Conservation (phyloP, 2,797 vertebrate species). For the Neomorphus geoffroyi region DNA sequence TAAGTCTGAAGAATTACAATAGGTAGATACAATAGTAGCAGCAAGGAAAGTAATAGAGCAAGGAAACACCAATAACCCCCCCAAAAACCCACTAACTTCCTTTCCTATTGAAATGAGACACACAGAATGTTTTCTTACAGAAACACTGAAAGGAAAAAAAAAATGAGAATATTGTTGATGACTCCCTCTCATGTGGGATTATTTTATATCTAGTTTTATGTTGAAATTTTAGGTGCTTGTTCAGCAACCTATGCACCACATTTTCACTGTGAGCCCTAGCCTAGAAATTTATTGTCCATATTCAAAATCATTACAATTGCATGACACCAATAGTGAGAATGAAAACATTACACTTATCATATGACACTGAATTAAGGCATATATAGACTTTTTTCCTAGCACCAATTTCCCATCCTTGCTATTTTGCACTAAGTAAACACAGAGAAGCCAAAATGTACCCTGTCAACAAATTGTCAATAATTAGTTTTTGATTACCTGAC, state of each 20-base stretch:
- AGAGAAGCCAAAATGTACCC: not conserved
- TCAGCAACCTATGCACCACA: not conserved
- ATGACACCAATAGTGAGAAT: not conserved
- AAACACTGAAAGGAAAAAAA: not conserved
- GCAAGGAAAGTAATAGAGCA: not conserved
- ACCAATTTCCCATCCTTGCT: not conserved
- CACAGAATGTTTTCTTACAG: not conserved
- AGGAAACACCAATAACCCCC: rapidly evolving
- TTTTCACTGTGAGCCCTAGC: not conserved
- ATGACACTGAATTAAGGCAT: not conserved
- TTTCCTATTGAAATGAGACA: not conserved
- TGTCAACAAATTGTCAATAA: not conserved
- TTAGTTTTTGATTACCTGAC: not conserved
- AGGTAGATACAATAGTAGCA: not conserved
- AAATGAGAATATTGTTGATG: not conserved
- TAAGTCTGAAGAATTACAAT: not conserved
- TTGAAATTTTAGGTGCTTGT: not conserved
- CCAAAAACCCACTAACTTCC: rapidly evolving
- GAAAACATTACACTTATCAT: not conserved
- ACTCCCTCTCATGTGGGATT: not conserved
- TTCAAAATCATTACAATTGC: not conserved
- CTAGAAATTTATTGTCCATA: not conserved
- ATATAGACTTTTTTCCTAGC: not conserved
- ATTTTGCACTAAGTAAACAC: not conserved
- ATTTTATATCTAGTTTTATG: not conserved